Evolutionary conservation across 2,888 invertebrate species (phyloP).

Genomic region (Ernsta delagoae): DNA sequence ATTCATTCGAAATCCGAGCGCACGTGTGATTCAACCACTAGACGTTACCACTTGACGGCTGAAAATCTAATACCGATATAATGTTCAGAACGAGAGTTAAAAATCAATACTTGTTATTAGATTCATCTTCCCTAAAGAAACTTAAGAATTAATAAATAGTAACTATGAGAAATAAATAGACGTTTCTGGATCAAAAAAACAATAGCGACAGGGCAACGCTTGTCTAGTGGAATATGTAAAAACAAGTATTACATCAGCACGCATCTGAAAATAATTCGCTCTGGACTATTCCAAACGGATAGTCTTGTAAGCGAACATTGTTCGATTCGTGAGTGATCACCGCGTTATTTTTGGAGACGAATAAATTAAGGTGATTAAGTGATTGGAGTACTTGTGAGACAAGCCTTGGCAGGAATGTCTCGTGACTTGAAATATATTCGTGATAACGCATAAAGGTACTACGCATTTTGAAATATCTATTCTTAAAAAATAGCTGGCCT

Average conservation of each 20-base stretch:
- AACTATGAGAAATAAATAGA: background rate
- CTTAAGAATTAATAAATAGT: background rate
- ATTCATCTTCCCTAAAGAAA: background rate
- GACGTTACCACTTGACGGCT: slow-evolving; percentile 7
- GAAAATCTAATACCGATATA: background rate
- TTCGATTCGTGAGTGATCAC: slow-evolving; percentile 34
- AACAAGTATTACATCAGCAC: slow-evolving; percentile 44
- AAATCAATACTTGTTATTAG: background rate
- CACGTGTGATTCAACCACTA: background rate
- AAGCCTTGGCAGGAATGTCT: slow-evolving; percentile 11
- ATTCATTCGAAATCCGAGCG: slow-evolving; percentile 25
- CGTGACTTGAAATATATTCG: background rate
- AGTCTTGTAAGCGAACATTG: slow-evolving; percentile 29
- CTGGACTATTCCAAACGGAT: slow-evolving; percentile 40
- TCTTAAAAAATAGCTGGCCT: background rate
- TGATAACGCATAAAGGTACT: background rate
- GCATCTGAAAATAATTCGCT: slow-evolving; percentile 42
- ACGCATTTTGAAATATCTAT: background rate
- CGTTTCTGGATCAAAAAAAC: background rate
- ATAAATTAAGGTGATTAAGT: slow-evolving; percentile 33
- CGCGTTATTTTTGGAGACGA: slow-evolving; percentile 28
- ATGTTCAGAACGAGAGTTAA: background rate
- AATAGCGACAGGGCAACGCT: background rate
- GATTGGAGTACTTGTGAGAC: slow-evolving; percentile 19
- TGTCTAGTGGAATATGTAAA: slow-evolving; percentile 18